Conservation (phyloP, 1,140 invertebrate genomes). For the Panulirus ornatus region DNA sequence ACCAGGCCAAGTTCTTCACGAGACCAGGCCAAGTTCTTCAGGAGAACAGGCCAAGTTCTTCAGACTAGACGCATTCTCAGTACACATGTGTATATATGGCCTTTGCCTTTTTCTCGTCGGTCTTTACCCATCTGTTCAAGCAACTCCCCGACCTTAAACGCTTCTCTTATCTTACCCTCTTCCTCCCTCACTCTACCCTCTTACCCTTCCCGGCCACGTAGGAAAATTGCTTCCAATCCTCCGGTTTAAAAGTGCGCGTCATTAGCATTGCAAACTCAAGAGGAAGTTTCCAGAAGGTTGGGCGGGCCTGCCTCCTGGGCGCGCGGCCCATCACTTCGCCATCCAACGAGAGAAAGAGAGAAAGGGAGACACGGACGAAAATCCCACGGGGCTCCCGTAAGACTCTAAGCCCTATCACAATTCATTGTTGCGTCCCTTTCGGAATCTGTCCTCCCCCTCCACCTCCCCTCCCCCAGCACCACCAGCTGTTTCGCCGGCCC, state of each 20-base stretch:
- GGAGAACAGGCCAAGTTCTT: too few species aligned
- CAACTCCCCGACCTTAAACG: background rate
- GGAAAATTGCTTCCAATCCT: slow-evolving; percentile 61
- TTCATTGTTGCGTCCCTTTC: slow-evolving; percentile 8
- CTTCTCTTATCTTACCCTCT: background rate
- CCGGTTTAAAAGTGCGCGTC: slow-evolving; percentile 56
- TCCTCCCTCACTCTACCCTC: background rate
- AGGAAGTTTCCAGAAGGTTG: slow-evolving; percentile 55
- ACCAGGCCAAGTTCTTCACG: too few species aligned
- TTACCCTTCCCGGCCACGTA: background rate
- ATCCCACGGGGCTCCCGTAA: slow-evolving; percentile 1
- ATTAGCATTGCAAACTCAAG: slow-evolving; percentile 66
- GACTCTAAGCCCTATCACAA: slow-evolving; percentile 28
- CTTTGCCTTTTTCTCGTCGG: too few species aligned
- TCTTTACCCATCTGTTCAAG: too few species aligned
- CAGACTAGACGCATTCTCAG: too few species aligned
- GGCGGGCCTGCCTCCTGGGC: background rate
- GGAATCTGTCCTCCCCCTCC: slow-evolving; percentile 1
- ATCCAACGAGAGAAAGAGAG: too few species aligned
- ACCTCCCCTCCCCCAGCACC: too few species aligned
- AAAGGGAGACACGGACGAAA: slow-evolving; percentile 8
- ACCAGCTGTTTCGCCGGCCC: slow-evolving; percentile 47
- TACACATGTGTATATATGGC: too few species aligned
- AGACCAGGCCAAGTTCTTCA: too few species aligned
- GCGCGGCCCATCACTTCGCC: background rate